phyloP scores from a whole-genome alignment of 2,113 vertebrate species.

The Scatophagus argus region DNA sequence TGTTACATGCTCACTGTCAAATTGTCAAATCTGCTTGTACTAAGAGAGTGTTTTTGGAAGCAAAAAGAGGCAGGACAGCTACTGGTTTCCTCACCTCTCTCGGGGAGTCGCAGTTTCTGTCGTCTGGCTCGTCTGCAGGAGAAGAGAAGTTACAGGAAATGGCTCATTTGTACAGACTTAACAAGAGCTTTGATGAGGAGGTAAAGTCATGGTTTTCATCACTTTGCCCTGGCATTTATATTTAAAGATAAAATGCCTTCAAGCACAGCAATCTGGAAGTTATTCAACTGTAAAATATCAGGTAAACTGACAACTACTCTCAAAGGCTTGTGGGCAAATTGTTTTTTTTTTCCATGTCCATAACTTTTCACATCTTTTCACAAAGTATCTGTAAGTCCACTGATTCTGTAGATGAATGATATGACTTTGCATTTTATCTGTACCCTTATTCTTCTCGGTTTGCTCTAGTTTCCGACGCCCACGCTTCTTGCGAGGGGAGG shows the following conservation, averaged over 20 bases:
- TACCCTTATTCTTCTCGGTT: slow-evolving; percentile 77
- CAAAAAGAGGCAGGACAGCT: neutral
- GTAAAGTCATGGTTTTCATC: slow-evolving; percentile 60
- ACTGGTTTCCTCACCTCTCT: slow-evolving; percentile 89
- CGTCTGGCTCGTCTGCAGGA: slow-evolving; percentile 88
- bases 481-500: slow-evolving; percentile 80
- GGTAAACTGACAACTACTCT: slow-evolving; percentile 8
- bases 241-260: slow-evolving; percentile 33
- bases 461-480: slow-evolving; percentile 80
- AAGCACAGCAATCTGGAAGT: slow-evolving; percentile 47
- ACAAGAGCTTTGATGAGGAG: slow-evolving; percentile 51
- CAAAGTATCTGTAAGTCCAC: neutral
- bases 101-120: slow-evolving; percentile 89
- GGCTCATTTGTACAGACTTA: slow-evolving; percentile 66
- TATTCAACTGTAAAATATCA: slow-evolving; percentile 20
- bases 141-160: slow-evolving; percentile 65
- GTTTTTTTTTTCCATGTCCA: neutral
- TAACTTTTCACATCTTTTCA: slow-evolving; percentile 2
- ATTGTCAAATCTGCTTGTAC: slow-evolving; percentile 17
- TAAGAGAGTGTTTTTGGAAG: slow-evolving; percentile 13
- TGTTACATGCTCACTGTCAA: neutral
- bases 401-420: neutral
- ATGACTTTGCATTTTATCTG: slow-evolving; percentile 33
- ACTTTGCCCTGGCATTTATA: slow-evolving; percentile 41
- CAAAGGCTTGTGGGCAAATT: neutral